Conservation (phyloP, 2,113 vertebrate genomes). For the Gymnarchus niloticus region DNA sequence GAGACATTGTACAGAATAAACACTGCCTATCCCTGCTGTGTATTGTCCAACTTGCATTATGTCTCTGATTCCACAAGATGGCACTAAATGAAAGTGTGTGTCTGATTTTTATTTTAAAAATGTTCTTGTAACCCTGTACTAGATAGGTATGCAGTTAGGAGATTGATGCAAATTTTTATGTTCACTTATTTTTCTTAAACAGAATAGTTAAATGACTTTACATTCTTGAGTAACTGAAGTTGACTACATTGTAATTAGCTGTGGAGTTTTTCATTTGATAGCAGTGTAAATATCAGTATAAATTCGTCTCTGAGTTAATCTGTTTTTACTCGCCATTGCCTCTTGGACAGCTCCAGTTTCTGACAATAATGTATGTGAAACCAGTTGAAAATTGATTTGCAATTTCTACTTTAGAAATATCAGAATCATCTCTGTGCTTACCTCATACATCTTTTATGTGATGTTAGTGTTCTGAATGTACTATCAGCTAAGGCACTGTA, state of each 20-base stretch:
- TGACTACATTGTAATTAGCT: not conserved
- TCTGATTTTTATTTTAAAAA: not conserved
- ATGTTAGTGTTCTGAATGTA: too few species aligned
- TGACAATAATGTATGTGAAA: not conserved
- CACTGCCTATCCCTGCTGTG: not conserved
- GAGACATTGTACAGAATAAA: slow-evolving; percentile 8
- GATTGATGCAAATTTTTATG: not conserved
- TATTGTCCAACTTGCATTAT: not conserved
- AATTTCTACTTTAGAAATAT: not conserved
- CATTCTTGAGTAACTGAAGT: not conserved
- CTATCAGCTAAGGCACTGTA: too few species aligned
- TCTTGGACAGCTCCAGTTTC: too few species aligned
- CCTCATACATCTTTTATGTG: too few species aligned
- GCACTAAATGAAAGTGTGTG: not conserved
- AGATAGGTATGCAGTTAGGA: not conserved
- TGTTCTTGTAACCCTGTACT: not conserved
- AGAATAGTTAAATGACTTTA: not conserved
- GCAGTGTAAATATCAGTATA: not conserved
- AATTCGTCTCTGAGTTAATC: not conserved
- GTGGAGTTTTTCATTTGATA: not conserved
- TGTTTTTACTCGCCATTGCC: not conserved
- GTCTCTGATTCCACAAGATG: not conserved
- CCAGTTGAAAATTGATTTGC: too few species aligned
- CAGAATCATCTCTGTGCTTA: too few species aligned
- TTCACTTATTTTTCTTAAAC: not conserved